Base-by-base conservation (phyloP, 2,888 invertebrate genomes). In the Torymus texanus region DNA sequence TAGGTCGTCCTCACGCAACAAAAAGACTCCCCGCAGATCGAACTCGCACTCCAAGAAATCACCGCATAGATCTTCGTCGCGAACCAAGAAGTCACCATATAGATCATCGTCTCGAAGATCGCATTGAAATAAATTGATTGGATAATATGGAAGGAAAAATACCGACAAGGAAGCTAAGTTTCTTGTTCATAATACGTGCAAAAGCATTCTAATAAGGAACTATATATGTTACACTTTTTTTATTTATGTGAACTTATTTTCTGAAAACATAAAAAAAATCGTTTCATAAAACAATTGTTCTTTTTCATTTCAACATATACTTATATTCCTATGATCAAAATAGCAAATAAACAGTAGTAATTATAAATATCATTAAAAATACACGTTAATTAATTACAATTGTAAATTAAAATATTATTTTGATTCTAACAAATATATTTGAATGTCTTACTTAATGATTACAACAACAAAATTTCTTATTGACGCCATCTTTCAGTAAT, bases 71-170 rank as follows among this genome's bases (percentile, higher is more conserved):
- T 41, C 41, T 5, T 41, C 41, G 41, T 41, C 41, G 41, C 41
- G 41, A 41, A 8, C 41, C 41, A 41, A 41, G 41, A 41, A 41
- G 14, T 82, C 81, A 12, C 81, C 76, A 12, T 55, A 73, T 18
- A 75, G 78, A 56, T 79, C 79, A 12, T 78, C 78, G 41, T 82
- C 81, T 2, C 77, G 79, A 5, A 70, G 81, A 62, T 74, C 79
- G 5, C n/a, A 75, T 65, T 79, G 55, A 79, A 51, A 56, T 41
- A 18, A 29, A 63, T 65, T 3, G 50, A 56, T 13, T 14, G 29
- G 29, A 41, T 41, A 29, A 51, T 68, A 18, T 63, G 63, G 56
- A 8, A 62, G 63, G 56, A 8, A 67, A 66, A 61, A 55, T 68
- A 51, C 58, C 5, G 41, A 65, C 51, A 14, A 50, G 14, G 12